Base-by-base conservation (phyloP, 2,888 invertebrate species). In the Ischnura elegans region DNA sequence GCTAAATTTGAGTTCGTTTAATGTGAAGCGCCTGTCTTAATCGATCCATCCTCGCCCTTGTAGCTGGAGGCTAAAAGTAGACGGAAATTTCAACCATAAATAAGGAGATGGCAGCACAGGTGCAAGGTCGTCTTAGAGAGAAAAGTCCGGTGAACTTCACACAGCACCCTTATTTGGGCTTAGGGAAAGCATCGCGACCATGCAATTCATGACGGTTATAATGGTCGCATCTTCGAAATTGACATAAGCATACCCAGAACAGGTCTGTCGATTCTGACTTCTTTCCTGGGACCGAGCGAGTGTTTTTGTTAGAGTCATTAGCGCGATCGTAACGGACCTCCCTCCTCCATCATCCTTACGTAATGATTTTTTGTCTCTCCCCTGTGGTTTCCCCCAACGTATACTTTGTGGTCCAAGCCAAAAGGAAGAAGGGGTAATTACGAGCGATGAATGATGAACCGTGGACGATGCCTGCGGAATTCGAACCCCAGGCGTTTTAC, bases 381-480 rank as follows among this genome's bases (percentile, higher is more conserved):
- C 76, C 76, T 25, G 76, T 76, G 76, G 76, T 36, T 36, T 76
- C 90, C 42, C 90, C 90, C 61, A 66, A 90, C 61, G 90, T 90
- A 90, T 90, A 90, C 61, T 90, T 90, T 90, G 43, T 55, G n/a
- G 51, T 55, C 43, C n/a, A 66, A n/a, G 13, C 61, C 43, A 90
- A 61, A 61, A 21, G 42, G 61, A 61, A 42, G 43, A 90, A 61
- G 25, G 90, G 90, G 90, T 90, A 90, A 90, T 90, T 90, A 90
- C 90, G 86, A 19, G n/a, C 55, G 61, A 90, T 55, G 90, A 90
- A 90, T 90, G 90, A 61, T 66, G 90, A 90, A 61, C 55, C 90
- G 36, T 61, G 42, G n/a, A 66, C n/a, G 43, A 90, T 45, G 90
- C n/a, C 61, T 61, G 90, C 55, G 47, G 51, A 51, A 87, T 36